A percentile compares a stretch with the other conserved stretches of the same genome.
Conservation (phyloP, 2,797 vertebrate genomes). For the Cryptoblepharus egeriae region DNA sequence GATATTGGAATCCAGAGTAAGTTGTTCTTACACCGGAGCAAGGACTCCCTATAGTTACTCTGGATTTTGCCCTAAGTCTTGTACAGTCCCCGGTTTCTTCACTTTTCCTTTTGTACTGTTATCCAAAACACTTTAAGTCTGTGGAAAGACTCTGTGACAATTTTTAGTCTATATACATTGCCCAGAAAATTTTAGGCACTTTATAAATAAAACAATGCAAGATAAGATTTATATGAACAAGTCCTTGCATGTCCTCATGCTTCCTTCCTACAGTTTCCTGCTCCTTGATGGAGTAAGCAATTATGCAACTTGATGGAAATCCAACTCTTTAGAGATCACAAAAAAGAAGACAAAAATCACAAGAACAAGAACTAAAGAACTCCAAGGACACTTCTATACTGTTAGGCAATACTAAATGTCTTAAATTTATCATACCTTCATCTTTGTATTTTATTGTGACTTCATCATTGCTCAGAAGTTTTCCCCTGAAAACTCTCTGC, state of each 20-base stretch:
- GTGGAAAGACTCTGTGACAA: too few species aligned
- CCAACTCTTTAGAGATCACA: too few species aligned
- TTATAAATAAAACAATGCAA: neutral
- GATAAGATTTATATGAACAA: neutral
- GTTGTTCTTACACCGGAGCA: too few species aligned
- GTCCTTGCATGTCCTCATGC: neutral
- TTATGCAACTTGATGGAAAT: too few species aligned
- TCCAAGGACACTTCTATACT: neutral
- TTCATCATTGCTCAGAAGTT: constrained; percentile 97
- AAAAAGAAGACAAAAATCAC: neutral
- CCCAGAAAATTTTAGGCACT: too few species aligned
- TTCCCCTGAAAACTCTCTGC: constrained; percentile 97
- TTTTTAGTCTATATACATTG: too few species aligned
- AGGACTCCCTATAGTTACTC: too few species aligned
- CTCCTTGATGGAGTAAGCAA: too few species aligned
- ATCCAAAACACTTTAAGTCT: too few species aligned
- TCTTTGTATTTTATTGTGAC: constrained; percentile 99
- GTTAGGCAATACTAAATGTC: constrained; percentile 19
- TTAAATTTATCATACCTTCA: constrained; percentile 84
- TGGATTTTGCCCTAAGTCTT: too few species aligned
- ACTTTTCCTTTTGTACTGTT: neutral
- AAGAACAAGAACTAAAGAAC: neutral
- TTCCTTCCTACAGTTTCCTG: neutral
- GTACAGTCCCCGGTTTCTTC: neutral
- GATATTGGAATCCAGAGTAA: too few species aligned